Conservation (phyloP, 2,113 vertebrate species). For the Tonatia bakeri region DNA sequence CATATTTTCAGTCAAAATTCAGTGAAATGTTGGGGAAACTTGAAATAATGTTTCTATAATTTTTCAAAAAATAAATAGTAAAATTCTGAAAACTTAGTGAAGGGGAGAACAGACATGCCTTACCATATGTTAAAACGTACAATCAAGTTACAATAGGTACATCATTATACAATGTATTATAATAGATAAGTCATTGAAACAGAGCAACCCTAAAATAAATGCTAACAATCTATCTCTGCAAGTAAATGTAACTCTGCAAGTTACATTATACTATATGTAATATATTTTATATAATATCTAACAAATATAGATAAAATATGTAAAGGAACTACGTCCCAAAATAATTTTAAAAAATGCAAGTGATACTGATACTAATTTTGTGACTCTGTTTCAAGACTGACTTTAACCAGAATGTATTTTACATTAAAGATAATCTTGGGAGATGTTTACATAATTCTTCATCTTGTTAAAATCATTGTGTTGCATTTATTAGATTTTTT, state of each 20-base stretch:
- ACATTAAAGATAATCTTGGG: background rate
- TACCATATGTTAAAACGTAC: background rate
- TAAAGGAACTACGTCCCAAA: background rate
- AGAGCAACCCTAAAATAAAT: background rate
- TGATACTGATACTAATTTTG: background rate
- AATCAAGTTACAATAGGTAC: background rate
- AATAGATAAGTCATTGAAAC: background rate
- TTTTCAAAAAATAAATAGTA: background rate
- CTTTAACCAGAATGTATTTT: constrained; percentile 31
- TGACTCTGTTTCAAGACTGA: background rate
- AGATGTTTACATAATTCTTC: background rate
- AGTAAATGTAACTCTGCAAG: constrained; percentile 4
- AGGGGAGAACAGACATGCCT: background rate
- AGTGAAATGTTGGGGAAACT: background rate
- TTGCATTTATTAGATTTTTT: background rate
- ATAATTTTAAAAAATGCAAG: constrained; percentile 12
- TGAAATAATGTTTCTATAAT: constrained; percentile 11
- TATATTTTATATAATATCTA: background rate
- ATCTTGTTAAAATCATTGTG: constrained; percentile 22
- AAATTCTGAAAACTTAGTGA: background rate
- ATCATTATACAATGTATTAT: background rate
- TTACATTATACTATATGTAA: background rate
- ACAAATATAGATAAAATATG: background rate
- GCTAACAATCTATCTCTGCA: background rate
- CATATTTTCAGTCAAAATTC: background rate